These are phyloP conservation scores for Caenorhabditis drosophilae DNA, from an alignment of 2,888 invertebrate genomes.

Conservation along the genomic window DNA sequence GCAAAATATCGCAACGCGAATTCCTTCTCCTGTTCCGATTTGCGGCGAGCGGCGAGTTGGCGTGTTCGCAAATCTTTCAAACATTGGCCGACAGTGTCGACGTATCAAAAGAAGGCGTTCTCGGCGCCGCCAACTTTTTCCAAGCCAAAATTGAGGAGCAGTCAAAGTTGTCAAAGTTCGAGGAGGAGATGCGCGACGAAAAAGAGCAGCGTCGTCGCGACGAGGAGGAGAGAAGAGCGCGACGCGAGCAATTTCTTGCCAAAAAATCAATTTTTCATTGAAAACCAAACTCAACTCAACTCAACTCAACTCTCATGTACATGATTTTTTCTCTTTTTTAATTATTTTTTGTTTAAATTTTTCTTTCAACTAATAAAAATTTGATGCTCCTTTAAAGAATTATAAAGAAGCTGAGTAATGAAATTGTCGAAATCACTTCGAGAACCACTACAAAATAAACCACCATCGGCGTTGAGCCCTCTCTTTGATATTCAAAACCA, in stretches of 20 bases:
- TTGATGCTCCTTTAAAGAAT: too few species aligned
- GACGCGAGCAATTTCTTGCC: constrained; percentile 52
- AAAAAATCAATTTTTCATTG: constrained; percentile 52
- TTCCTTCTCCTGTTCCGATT: constrained; percentile 79
- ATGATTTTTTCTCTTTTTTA: neutral
- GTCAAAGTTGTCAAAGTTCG: constrained; percentile 50
- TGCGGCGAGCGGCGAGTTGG: constrained; percentile 87
- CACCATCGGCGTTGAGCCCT: too few species aligned
- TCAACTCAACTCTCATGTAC: constrained; percentile 3
- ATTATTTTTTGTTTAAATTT: too few species aligned
- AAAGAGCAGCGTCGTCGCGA: constrained; percentile 45
- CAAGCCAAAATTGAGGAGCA: constrained; percentile 59
- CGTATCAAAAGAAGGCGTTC: constrained; percentile 58
- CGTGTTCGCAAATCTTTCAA: constrained; percentile 80
- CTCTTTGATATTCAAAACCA: too few species aligned
- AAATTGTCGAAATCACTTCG: too few species aligned
- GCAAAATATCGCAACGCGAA: constrained; percentile 86
- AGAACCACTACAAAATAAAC: too few species aligned
- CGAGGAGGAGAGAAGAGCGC: constrained; percentile 48
- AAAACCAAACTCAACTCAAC: too few species aligned
- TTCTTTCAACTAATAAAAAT: too few species aligned
- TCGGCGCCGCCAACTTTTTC: constrained; percentile 57
- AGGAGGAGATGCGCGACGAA: constrained; percentile 55
- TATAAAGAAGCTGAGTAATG: too few species aligned
- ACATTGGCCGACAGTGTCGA: constrained; percentile 54